Evolutionary conservation across 2,797 vertebrate genomes (phyloP).

Genomic region (Halcyon badia): DNA sequence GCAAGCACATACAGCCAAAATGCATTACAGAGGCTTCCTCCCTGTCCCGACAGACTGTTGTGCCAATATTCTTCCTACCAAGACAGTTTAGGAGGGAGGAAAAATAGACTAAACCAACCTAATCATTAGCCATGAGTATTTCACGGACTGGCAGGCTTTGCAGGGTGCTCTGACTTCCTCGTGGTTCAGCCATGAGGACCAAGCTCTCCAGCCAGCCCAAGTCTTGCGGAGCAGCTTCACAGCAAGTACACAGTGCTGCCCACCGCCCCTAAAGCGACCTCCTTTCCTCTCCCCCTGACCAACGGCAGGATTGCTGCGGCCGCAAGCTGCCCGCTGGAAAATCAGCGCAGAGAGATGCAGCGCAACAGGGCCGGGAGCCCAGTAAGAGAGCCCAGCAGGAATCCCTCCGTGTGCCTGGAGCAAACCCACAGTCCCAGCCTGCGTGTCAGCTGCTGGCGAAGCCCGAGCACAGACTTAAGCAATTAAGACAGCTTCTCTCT

Average conservation of each 20-base stretch:
- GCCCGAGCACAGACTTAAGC: not conserved
- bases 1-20: not conserved
- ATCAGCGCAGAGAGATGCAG: accelerated
- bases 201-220: not conserved
- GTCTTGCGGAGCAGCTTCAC: accelerated
- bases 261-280: accelerated
- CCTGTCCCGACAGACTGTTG: not conserved
- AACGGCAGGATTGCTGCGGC: accelerated
- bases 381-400: not conserved
- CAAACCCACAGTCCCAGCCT: not conserved
- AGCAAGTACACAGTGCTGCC: not conserved
- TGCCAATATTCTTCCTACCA: not conserved
- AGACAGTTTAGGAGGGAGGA: not conserved
- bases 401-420: not conserved
- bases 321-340: not conserved
- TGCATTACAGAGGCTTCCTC: not conserved
- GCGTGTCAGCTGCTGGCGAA: not conserved
- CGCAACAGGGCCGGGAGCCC: not conserved
- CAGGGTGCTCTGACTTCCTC: too few relatives aligned
- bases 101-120: not conserved
- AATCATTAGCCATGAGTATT: not conserved
- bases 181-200: not conserved
- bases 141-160: not conserved
- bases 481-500: constrained; percentile 20
- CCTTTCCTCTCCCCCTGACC: not conserved